Conservation (phyloP, 1,140 invertebrate genomes). For the Ganaspis sp. region DNA sequence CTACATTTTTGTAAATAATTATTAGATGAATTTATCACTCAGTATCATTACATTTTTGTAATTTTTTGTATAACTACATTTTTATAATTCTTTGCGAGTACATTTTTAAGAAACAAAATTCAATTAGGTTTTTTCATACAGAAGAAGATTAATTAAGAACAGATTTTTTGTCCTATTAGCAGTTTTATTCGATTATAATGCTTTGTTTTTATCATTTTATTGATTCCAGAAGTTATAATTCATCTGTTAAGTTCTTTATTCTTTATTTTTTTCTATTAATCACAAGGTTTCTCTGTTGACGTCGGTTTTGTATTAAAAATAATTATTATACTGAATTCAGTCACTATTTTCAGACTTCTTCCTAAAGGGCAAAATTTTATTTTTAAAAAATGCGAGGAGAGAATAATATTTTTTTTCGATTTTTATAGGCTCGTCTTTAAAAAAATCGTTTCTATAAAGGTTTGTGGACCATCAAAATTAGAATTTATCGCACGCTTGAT, state of each 20-base stretch:
- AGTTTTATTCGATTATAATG: slow-evolving; percentile 13
- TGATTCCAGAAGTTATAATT: neutral
- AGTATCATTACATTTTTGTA: too few species aligned
- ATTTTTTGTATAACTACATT: too few species aligned
- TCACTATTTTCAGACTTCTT: slow-evolving; percentile 29
- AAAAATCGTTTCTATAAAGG: neutral
- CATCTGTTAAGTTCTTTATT: neutral
- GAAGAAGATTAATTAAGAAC: neutral
- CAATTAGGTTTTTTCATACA: too few species aligned
- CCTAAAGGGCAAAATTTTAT: neutral
- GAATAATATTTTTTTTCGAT: neutral
- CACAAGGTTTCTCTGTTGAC: neutral
- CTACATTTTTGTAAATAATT: too few species aligned
- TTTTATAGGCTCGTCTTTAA: neutral
- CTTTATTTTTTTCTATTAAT: neutral
- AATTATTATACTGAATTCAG: neutral
- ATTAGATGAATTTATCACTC: too few species aligned
- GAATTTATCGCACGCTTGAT: slow-evolving; percentile 25
- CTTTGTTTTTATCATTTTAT: slow-evolving; percentile 7
- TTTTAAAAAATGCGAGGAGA: neutral
- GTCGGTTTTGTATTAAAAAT: neutral
- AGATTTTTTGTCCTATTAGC: neutral
- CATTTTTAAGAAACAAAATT: too few species aligned
- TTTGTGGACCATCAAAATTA: neutral
- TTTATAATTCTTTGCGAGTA: too few species aligned